Evolutionary conservation across 2,113 vertebrate genomes (phyloP).

Genomic region (Dromas ardeola): DNA sequence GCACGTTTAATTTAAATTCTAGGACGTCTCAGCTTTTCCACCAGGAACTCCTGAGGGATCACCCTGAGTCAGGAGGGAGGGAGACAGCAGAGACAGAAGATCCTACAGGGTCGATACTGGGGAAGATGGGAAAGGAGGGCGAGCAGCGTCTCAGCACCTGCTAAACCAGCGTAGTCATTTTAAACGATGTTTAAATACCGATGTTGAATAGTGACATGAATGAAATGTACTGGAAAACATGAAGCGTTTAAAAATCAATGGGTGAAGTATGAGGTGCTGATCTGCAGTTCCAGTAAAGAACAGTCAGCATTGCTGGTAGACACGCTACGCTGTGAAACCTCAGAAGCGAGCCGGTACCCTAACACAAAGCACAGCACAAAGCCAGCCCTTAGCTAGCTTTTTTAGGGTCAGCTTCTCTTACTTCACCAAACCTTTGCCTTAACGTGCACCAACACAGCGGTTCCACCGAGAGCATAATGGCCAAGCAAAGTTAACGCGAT

Average conservation of each 20-base stretch:
- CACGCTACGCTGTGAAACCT: background rate
- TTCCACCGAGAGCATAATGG: background rate
- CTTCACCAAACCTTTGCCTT: background rate
- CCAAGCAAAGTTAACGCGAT: accelerated
- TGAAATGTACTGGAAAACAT: background rate
- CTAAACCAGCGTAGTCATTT: background rate
- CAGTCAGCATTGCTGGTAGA: background rate
- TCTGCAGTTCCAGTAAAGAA: background rate
- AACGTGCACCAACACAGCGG: background rate
- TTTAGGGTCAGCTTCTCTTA: background rate
- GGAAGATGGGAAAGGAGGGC: background rate
- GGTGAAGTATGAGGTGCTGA: background rate
- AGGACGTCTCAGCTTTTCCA: background rate
- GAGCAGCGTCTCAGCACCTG: background rate
- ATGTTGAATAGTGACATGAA: background rate
- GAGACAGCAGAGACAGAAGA: background rate
- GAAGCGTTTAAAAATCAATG: background rate
- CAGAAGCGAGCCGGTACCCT: background rate
- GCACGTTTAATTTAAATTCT: background rate
- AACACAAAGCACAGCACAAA: background rate
- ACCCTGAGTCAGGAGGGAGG: background rate
- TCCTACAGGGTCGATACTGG: background rate
- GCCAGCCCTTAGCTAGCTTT: background rate
- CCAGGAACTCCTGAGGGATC: background rate
- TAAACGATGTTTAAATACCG: background rate